These are phyloP conservation scores for Lasioglossum oenotherae DNA, from an alignment of 2,888 invertebrate species.

Conservation along the genomic window DNA sequence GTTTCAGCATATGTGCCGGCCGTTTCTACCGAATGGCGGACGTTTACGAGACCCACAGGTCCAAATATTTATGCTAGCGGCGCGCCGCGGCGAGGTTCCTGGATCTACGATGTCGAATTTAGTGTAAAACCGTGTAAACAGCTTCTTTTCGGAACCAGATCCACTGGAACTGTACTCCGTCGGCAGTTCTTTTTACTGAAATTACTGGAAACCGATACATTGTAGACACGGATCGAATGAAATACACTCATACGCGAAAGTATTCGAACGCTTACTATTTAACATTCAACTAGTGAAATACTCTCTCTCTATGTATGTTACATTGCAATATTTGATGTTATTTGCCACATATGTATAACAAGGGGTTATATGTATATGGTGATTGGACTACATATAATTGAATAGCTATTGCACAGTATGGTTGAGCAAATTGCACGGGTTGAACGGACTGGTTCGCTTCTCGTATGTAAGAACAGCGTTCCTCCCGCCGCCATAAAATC, in stretches of 20 bases:
- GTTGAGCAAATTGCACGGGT: constrained; percentile 34
- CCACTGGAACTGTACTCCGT: background rate
- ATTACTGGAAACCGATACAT: background rate
- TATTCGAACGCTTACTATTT: no score
- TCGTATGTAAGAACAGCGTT: constrained; percentile 23
- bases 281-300: no score
- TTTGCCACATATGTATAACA: no score
- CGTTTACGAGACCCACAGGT: constrained; percentile 61
- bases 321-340: no score
- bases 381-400: background rate
- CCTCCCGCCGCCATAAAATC: constrained; percentile 22
- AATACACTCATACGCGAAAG: background rate
- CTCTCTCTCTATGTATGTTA: no score
- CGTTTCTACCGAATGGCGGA: constrained; percentile 61
- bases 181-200: background rate
- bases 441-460: constrained; percentile 49
- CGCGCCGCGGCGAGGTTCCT: constrained; percentile 57
- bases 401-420: background rate
- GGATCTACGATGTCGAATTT: constrained; percentile 66
- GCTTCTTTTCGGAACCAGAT: constrained; percentile 5
- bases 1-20: constrained; percentile 35
- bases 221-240: background rate
- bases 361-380: no score
- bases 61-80: constrained; percentile 68
- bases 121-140: constrained; percentile 43